A percentile compares a stretch with the other conserved stretches of the same genome.
These are phyloP conservation scores for Craterocephalus amniculus DNA, from an alignment of 2,797 vertebrate genomes.

Conservation along the genomic window DNA sequence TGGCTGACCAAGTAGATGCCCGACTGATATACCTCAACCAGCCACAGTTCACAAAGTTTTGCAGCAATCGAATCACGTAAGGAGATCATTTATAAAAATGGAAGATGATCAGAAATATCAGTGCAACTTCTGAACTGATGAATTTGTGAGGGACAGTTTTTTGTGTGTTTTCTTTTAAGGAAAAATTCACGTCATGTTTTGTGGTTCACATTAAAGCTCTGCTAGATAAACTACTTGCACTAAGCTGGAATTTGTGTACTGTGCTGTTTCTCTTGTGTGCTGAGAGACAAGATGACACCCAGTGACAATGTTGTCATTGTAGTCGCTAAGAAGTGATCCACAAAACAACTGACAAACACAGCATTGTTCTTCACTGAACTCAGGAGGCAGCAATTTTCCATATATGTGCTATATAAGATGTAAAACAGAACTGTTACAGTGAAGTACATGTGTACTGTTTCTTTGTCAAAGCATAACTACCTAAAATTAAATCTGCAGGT, in stretches of 20 bases:
- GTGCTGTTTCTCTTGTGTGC: slow-evolving; percentile 1
- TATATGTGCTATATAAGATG: not conserved
- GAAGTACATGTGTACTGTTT: not conserved
- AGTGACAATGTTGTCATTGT: not conserved
- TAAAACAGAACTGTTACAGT: not conserved
- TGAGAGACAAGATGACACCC: slow-evolving; percentile 6
- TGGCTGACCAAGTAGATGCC: slow-evolving; percentile 95
- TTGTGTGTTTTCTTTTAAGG: not conserved
- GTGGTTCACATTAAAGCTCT: not conserved
- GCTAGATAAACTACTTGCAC: not conserved
- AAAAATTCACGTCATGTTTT: not conserved
- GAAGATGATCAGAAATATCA: not conserved
- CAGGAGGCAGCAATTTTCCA: not conserved
- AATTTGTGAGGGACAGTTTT: not conserved
- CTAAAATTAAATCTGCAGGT: not conserved
- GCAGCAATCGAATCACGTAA: slow-evolving; percentile 96
- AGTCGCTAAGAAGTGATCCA: not conserved
- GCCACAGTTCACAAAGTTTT: slow-evolving; percentile 95
- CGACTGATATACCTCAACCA: slow-evolving; percentile 96
- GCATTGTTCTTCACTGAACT: not conserved
- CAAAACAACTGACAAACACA: slow-evolving; percentile 2
- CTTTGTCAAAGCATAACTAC: not conserved
- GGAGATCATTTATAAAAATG: not conserved
- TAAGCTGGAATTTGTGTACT: not conserved
- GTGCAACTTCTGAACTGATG: not conserved